These are phyloP conservation scores for Clamator glandarius DNA, from an alignment of 2,797 vertebrate species.

Conservation along the genomic window DNA sequence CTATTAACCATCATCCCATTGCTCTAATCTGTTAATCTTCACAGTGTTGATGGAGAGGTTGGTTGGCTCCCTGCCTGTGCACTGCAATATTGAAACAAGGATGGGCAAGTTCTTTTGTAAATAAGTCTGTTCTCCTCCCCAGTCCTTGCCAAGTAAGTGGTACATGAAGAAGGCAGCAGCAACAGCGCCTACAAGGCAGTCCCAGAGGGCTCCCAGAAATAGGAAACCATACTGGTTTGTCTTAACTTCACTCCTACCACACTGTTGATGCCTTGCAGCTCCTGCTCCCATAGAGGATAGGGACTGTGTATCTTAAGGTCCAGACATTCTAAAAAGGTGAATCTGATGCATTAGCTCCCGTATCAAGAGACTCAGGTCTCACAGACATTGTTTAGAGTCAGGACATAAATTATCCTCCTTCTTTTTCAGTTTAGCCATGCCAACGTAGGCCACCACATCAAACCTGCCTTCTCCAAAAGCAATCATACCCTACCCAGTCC, in stretches of 20 bases:
- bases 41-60: neutral
- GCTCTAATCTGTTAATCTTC: conserved; percentile 3
- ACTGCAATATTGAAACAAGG: neutral
- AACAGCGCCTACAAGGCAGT: neutral
- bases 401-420: neutral
- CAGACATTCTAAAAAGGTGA: neutral
- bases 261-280: neutral
- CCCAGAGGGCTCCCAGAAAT: neutral
- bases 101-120: neutral
- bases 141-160: neutral
- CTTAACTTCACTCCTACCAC: neutral
- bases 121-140: neutral
- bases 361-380: neutral
- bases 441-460: neutral
- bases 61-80: neutral
- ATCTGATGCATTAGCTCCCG: neutral
- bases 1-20: conserved; percentile 56
- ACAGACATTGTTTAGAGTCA: neutral
- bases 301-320: neutral
- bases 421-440: neutral
- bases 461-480: neutral
- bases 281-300: neutral
- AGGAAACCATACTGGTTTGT: neutral
- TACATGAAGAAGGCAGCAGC: neutral
- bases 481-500: neutral